phyloP scores from a whole-genome alignment of 2,113 vertebrate genomes.

The Ursus arctos region DNA sequence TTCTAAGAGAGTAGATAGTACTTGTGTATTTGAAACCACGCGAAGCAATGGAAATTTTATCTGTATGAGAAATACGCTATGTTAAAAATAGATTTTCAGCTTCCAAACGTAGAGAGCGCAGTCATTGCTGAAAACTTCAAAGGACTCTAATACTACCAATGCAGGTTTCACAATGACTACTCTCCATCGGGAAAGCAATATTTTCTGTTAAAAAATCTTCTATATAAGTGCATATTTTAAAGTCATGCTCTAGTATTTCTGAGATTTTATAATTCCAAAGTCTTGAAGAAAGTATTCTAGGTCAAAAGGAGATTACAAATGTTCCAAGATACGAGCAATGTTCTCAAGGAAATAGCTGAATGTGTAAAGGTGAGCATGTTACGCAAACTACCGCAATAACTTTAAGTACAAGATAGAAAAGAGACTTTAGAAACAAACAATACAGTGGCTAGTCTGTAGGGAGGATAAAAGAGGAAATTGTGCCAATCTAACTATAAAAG shows the following conservation, averaged over 20 bases:
- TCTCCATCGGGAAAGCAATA: background rate
- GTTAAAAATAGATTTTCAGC: background rate
- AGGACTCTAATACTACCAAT: background rate
- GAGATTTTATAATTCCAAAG: background rate
- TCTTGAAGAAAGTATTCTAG: background rate
- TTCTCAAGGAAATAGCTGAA: background rate
- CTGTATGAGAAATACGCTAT: background rate
- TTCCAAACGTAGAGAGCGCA: background rate
- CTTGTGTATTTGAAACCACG: background rate
- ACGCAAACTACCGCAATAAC: background rate
- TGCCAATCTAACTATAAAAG: background rate
- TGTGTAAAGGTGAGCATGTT: background rate
- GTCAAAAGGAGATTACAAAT: background rate
- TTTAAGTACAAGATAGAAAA: background rate
- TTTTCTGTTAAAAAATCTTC: conserved; percentile 15
- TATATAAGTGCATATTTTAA: background rate
- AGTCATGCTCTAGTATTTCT: background rate
- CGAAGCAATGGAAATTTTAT: background rate
- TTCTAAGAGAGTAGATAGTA: background rate
- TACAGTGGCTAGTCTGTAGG: background rate
- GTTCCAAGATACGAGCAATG: background rate
- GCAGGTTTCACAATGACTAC: background rate
- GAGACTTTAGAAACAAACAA: background rate
- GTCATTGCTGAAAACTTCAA: background rate
- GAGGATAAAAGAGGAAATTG: background rate